Evolutionary conservation across 1,140 invertebrate species (phyloP).

Genomic region (Geopemphigus sp.): DNA sequence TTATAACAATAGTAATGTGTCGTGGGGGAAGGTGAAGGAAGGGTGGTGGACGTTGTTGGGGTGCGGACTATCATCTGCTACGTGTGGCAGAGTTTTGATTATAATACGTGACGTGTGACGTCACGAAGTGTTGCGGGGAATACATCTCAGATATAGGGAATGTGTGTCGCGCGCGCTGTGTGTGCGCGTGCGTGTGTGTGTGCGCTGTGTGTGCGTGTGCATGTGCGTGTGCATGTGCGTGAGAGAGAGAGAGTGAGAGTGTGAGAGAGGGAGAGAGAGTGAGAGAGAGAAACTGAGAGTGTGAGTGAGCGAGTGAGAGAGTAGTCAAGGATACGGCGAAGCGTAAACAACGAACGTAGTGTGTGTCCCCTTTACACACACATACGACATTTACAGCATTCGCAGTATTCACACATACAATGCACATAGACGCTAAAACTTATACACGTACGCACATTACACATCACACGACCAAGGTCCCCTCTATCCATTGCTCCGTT

Average conservation of each 20-base stretch:
- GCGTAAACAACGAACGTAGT: conserved; percentile 6
- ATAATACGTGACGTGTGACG: not conserved
- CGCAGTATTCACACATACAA: no score
- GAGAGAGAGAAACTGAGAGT: not conserved
- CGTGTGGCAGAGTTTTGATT: not conserved
- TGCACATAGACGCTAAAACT: not conserved
- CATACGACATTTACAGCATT: no score
- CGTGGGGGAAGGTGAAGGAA: no score
- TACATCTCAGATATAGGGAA: no score
- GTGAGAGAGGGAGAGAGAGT: not conserved
- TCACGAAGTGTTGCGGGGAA: no score
- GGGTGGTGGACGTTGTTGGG: no score
- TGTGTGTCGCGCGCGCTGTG: no score
- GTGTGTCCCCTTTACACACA: conserved; percentile 3
- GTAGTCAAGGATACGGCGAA: conserved; percentile 15
- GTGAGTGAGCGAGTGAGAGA: not conserved
- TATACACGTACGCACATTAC: not conserved
- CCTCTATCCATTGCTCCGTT: not conserved
- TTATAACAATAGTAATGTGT: no score
- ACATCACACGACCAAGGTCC: not conserved
- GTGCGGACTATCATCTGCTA: not conserved
- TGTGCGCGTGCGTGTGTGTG: no score
- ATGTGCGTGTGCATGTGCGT: no score
- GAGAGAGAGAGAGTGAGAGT: not conserved
- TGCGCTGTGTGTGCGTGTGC: no score